These are phyloP conservation scores for Pandion haliaetus DNA, from an alignment of 2,113 vertebrate species.

Conservation along the genomic window DNA sequence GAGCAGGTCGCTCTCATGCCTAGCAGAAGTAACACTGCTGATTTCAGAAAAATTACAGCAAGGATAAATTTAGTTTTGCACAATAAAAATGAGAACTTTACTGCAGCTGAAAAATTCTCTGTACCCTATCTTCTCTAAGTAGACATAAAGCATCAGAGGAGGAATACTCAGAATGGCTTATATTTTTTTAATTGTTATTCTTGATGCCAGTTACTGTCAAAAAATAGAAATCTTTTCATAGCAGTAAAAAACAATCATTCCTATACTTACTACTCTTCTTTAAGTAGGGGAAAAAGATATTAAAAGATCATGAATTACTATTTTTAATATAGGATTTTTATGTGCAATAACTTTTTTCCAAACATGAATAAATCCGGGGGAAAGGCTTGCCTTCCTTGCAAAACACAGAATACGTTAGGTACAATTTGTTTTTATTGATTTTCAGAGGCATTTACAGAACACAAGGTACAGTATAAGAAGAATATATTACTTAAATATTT, in stretches of 20 bases:
- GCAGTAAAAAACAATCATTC: background rate
- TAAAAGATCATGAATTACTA: background rate
- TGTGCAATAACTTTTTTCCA: background rate
- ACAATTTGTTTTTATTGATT: background rate
- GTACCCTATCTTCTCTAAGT: background rate
- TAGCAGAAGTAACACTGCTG: background rate
- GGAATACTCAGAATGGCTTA: background rate
- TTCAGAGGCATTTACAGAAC: background rate
- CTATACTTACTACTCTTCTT: background rate
- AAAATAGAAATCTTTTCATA: background rate
- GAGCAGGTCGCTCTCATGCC: background rate
- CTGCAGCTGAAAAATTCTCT: background rate
- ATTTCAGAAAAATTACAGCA: background rate
- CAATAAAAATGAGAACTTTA: constrained; percentile 9
- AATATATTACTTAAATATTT: background rate
- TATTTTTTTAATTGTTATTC: background rate
- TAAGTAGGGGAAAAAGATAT: background rate
- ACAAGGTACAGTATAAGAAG: background rate
- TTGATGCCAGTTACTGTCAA: background rate
- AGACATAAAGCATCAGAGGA: background rate
- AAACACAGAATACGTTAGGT: background rate
- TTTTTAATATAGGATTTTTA: background rate
- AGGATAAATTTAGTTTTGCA: constrained; percentile 6
- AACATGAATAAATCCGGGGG: background rate
- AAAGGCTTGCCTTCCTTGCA: background rate